Evolutionary conservation across 2,797 vertebrate genomes (phyloP).

Genomic region (Syncerus caffer): DNA sequence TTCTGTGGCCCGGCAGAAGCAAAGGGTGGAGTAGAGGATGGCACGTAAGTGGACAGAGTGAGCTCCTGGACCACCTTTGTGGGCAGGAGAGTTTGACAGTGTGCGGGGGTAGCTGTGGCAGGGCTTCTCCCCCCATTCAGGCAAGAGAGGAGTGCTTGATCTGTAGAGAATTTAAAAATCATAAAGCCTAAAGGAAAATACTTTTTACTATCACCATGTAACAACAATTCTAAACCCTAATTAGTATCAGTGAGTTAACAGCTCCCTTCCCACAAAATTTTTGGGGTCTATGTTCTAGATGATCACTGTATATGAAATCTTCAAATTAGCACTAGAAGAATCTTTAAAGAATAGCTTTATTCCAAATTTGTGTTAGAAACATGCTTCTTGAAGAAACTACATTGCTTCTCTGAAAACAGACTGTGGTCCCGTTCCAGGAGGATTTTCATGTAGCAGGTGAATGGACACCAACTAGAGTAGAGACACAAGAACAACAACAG

Average conservation of each 20-base stretch:
- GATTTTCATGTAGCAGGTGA: neutral
- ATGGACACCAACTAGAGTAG: neutral
- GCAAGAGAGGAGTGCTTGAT: neutral
- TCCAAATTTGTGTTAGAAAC: neutral
- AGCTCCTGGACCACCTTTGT: neutral
- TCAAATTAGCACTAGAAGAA: neutral
- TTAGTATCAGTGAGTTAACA: neutral
- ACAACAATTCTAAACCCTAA: neutral
- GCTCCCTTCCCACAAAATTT: neutral
- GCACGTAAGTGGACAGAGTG: neutral
- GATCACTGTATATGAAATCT: neutral
- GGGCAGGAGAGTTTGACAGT: neutral
- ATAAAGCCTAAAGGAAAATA: neutral
- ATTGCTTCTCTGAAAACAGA: neutral
- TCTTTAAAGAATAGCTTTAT: neutral
- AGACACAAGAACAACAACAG: neutral
- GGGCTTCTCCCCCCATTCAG: neutral
- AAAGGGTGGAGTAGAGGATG: neutral
- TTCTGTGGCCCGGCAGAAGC: neutral
- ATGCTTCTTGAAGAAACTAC: neutral
- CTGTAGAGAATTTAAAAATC: neutral
- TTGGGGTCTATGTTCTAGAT: neutral
- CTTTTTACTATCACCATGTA: neutral
- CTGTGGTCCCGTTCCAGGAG: neutral
- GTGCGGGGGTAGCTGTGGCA: accelerated